Evolutionary conservation across 1,140 invertebrate genomes (phyloP).

Genomic region (Drosophila prosaltans): DNA sequence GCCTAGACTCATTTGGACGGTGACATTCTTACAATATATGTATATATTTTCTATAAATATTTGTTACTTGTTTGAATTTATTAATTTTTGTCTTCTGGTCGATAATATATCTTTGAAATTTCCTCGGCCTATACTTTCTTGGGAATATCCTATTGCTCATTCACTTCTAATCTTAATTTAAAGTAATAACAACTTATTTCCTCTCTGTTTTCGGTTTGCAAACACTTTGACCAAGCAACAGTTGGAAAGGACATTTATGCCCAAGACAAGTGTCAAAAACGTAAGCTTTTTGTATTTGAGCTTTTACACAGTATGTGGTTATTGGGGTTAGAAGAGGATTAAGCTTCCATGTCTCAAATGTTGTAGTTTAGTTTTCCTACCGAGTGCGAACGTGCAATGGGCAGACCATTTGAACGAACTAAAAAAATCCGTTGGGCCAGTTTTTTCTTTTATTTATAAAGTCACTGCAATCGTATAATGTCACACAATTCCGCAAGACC

Average conservation of each 20-base stretch:
- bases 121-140: too few species aligned
- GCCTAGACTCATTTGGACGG: background rate
- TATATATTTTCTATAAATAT: too few species aligned
- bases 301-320: conserved; percentile 22
- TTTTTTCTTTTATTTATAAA: conserved; percentile 34
- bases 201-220: too few species aligned
- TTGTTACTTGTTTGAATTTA: too few species aligned
- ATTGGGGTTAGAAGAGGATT: conserved; percentile 34
- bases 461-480: background rate
- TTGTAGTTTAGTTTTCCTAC: conserved; percentile 33
- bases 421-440: background rate
- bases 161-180: too few species aligned
- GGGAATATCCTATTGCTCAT: too few species aligned
- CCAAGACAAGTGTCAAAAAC: conserved; percentile 32
- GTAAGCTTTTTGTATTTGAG: conserved; percentile 46
- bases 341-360: conserved; percentile 29
- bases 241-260: conserved; percentile 31
- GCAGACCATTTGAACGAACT: conserved; percentile 31
- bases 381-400: conserved; percentile 33
- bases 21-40: too few species aligned
- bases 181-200: too few species aligned
- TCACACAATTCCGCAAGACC: conserved; percentile 1
- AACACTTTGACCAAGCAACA: conserved; percentile 28
- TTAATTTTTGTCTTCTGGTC: too few species aligned
- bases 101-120: too few species aligned